Evolutionary conservation across 2,888 invertebrate genomes (phyloP), one percentile per base, ranked within the genome.

Genomic region (Elgonia sp.): DNA sequence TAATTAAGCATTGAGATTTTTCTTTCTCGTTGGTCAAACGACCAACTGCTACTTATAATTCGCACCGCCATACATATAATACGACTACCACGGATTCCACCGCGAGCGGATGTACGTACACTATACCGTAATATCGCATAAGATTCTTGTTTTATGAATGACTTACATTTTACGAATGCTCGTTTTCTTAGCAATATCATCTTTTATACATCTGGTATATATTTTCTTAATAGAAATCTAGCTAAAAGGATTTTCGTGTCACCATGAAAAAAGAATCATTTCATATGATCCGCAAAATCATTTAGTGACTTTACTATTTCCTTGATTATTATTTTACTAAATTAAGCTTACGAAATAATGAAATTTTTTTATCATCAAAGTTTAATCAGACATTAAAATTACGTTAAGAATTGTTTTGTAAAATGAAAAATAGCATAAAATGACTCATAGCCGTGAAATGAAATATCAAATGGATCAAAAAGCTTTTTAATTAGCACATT

Each of bases 1-100:
- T 80, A 85, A 85, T 85, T 85, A 85, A 80, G 62, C 79, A 55
- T 67, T 80, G 40, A 69, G 80, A 80, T 85, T 80, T 80, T 85
- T 85, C 80, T 82, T 82, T 16, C 75, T 60, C 53, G 60, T 20
- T 75, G 37, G 18, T 73, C 21, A 20, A 46, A 65, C 21, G 65
- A 82, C 65, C 73, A 65, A 50, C 63, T 29, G 63, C 20, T 57
- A 60, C 39, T 50, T 83, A 83, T 75, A 60, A 83, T 83, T 83
- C 57, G 75, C 63, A 21, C 65, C 40, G 65, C 65, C 40, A 42
- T 73, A 72, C 63, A 73, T 73, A 73, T 73, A 73, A 63, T 72
- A 63, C 16, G 57, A 37, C 37, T 84, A 70, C 84, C 63, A 79
- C 10, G 84, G 60, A 84, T 84, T 84, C 72, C 79, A 57, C 50